These are phyloP conservation scores for Macropis europaea DNA, from an alignment of 2,888 invertebrate genomes.

Conservation along the genomic window DNA sequence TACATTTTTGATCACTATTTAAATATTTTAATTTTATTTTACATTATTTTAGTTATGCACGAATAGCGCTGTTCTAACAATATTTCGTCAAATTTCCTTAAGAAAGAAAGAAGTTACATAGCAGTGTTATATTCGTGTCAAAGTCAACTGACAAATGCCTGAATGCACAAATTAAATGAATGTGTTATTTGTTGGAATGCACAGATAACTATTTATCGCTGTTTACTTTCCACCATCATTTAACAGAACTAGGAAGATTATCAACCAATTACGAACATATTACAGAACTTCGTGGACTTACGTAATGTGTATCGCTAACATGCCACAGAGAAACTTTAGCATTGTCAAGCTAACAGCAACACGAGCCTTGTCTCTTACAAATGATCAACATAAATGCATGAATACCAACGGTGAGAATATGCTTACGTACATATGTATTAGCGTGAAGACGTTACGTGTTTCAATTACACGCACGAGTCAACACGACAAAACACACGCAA, in stretches of 20 bases:
- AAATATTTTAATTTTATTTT: too few relatives aligned
- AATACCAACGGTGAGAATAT: neutral
- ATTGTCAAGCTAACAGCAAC: neutral
- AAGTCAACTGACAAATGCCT: too few relatives aligned
- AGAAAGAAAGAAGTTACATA: neutral
- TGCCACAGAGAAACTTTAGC: neutral
- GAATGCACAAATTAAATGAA: too few relatives aligned
- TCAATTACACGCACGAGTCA: neutral
- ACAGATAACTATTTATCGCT: too few relatives aligned
- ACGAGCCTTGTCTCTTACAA: neutral
- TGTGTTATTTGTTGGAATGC: too few relatives aligned
- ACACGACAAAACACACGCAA: neutral
- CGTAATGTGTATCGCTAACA: constrained; percentile 11
- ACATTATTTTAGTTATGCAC: too few relatives aligned
- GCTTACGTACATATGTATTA: neutral
- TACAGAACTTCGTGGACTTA: constrained; percentile 7
- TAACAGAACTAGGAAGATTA: neutral
- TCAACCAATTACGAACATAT: neutral
- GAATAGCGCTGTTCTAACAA: too few relatives aligned
- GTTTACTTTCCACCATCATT: neutral
- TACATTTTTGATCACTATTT: too few relatives aligned
- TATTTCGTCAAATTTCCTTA: neutral
- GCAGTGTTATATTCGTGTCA: too few relatives aligned
- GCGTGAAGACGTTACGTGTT: neutral
- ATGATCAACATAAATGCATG: neutral